Evolutionary conservation across 2,888 invertebrate species (phyloP).

Genomic region (Trisateles emortualis): DNA sequence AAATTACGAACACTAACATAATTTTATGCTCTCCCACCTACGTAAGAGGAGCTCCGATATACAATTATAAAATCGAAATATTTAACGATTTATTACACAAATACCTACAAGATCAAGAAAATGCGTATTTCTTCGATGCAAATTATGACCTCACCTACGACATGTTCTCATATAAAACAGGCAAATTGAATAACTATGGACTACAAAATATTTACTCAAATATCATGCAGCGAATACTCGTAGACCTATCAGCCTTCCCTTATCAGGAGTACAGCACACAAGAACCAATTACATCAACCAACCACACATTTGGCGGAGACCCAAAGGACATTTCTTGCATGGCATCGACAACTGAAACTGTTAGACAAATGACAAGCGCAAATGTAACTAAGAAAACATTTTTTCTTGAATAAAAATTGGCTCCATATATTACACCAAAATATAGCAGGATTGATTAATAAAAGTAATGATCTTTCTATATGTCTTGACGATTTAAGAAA

Average conservation of each 20-base stretch:
- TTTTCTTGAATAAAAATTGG: too few relatives aligned
- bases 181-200: constrained; percentile 11
- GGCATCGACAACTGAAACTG: too few relatives aligned
- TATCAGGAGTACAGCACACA: background rate
- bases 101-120: constrained; percentile 14
- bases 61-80: constrained; percentile 14
- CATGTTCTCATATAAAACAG: constrained; percentile 10
- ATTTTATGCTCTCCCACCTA: constrained; percentile 16
- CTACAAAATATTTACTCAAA: background rate
- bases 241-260: background rate
- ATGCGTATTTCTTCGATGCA: constrained; percentile 16
- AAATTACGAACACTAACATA: constrained; percentile 8
- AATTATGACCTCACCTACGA: constrained; percentile 5
- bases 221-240: background rate
- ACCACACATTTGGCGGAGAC: too few relatives aligned
- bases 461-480: too few relatives aligned
- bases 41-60: constrained; percentile 9
- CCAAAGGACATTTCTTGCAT: too few relatives aligned
- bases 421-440: too few relatives aligned
- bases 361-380: too few relatives aligned
- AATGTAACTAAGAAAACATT: too few relatives aligned
- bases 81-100: constrained; percentile 15
- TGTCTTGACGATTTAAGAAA: too few relatives aligned
- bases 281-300: too few relatives aligned
- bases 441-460: too few relatives aligned